A percentile compares a stretch with the other conserved stretches of the same genome.
Conservation (phyloP, 1,140 invertebrate genomes). For the Hycleus phaleratus region DNA sequence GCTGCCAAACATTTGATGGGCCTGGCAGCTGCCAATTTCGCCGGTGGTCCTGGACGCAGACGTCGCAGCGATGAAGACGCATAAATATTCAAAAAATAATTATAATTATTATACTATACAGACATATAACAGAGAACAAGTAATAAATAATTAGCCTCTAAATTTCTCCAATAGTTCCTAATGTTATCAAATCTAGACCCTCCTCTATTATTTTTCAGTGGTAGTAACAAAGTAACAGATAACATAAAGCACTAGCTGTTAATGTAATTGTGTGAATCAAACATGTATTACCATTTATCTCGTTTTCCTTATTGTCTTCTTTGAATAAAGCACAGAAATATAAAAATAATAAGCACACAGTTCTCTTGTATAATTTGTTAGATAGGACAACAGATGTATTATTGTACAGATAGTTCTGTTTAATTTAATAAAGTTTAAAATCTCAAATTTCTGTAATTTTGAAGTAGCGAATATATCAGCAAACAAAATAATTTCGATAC, state of each 20-base stretch:
- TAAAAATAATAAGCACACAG: conserved; percentile 3
- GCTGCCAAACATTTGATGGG: conserved; percentile 87
- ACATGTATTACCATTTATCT: conserved; percentile 4
- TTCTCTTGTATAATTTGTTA: conserved; percentile 9
- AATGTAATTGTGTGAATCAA: conserved; percentile 3
- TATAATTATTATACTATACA: conserved; percentile 1
- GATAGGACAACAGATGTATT: conserved; percentile 4
- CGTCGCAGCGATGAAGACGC: conserved; percentile 53
- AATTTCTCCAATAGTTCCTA: conserved; percentile 9
- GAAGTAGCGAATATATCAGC: too few relatives aligned
- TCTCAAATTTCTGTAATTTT: neutral
- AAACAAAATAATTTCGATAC: too few relatives aligned
- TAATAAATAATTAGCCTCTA: neutral
- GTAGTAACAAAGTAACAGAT: neutral
- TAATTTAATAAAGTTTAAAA: conserved; percentile 14
- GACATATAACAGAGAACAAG: neutral
- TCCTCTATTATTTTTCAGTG: conserved; percentile 7
- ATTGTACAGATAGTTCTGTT: conserved; percentile 8
- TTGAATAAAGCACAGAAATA: conserved; percentile 8
- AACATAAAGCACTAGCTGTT: neutral
- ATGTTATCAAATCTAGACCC: conserved; percentile 9
- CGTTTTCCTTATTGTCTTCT: conserved; percentile 2
- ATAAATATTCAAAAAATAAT: conserved; percentile 14
- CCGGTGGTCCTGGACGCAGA: conserved; percentile 78
- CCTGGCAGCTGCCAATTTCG: conserved; percentile 74